Base-by-base conservation (phyloP, 2,888 invertebrate genomes). In the Protonemura montana region DNA sequence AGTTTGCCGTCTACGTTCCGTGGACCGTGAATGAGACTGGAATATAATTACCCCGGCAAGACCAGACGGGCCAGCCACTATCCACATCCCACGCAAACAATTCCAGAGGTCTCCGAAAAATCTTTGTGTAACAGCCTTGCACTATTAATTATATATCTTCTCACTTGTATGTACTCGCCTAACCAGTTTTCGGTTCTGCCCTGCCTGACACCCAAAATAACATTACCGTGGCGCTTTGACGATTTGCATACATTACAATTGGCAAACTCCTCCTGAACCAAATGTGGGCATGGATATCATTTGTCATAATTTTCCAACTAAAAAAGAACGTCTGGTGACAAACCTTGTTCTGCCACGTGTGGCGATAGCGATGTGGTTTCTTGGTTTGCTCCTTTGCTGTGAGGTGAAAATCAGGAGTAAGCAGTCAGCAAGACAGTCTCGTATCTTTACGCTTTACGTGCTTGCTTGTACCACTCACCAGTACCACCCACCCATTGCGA, bases 101-200 rank as follows among this genome's bases (percentile, higher is more conserved):
- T 59, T 59, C 59, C 59, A 59, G 16, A 21, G 59, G 59, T 21
- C 59, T 21, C 59, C 59, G 59, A 59, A 59, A 21, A 59, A 59
- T 59, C 59, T 59, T 59, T 59, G 16, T 59, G 59, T 59, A 59
- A 59, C 59, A 59, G 59, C 59, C 59, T 59, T 59, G 59, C 59
- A 59, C 59, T 59, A 59, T 59, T 59, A 59, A 59, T 59, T 10
- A 59, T 59, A 59, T 59, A 59, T 59, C 59, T 59, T 59, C 59
- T 59, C 59, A 59, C 59, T 59, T 59, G 16, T 59, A 35, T 59
- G 59, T 59, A 59, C 59, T 21, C 16, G 59, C 59, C 59, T 3
- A 59, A 59, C 59, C 59, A 59, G 59, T 59, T 59, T 59, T 3
- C 59, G 21, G 59, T 59, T 3, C 59, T 59, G 59, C 13, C 59